phyloP scores from a whole-genome alignment of 2,888 invertebrate species.

The Emmelina monodactyla region DNA sequence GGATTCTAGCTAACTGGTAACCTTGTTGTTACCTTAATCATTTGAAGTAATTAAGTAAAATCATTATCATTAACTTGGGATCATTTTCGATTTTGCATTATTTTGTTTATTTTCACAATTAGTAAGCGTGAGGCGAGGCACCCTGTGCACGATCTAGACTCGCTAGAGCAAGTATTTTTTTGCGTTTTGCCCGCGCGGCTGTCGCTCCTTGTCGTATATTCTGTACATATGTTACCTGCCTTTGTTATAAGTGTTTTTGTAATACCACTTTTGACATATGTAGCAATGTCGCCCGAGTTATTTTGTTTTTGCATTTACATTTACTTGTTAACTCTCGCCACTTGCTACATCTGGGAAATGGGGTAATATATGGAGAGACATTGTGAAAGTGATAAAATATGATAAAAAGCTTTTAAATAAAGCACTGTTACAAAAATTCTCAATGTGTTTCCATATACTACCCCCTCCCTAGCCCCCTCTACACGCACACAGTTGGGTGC shows the following conservation, averaged over 20 bases:
- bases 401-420: conserved; percentile 71
- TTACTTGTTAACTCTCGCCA: conserved; percentile 55
- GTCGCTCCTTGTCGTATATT: conserved; percentile 57
- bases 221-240: conserved; percentile 63
- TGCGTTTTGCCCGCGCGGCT: conserved; percentile 13
- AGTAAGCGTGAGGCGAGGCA: background rate
- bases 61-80: conserved; percentile 38
- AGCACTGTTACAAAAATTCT: conserved; percentile 73
- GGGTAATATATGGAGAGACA: conserved; percentile 77
- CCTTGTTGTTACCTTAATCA: conserved; percentile 26
- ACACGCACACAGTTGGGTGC: conserved; percentile 16
- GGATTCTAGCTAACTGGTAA: conserved; percentile 32
- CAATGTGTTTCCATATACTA: conserved; percentile 72
- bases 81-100: conserved; percentile 31
- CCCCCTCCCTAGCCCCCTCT: conserved; percentile 35
- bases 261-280: conserved; percentile 69
- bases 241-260: conserved; percentile 64
- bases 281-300: conserved; percentile 63
- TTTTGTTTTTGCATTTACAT: conserved; percentile 41
- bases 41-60: conserved; percentile 35
- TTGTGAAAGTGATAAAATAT: conserved; percentile 70
- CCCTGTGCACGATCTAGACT: background rate
- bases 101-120: conserved; percentile 21
- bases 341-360: conserved; percentile 68
- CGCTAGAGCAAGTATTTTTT: conserved; percentile 6